These are phyloP conservation scores for Olivierus martensii DNA, from an alignment of 1,140 invertebrate species.

Conservation along the genomic window DNA sequence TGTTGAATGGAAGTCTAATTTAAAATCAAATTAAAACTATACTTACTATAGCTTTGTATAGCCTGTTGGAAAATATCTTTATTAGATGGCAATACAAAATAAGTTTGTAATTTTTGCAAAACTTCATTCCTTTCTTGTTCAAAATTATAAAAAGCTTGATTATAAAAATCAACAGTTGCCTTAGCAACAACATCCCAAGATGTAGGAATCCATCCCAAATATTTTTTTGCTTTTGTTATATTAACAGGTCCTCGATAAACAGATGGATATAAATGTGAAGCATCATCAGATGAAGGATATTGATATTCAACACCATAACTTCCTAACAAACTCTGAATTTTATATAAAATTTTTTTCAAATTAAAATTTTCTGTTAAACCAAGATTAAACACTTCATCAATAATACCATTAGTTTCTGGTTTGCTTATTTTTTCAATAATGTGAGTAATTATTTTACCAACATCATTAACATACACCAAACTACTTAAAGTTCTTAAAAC, in stretches of 20 bases:
- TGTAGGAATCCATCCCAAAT: conserved; percentile 31
- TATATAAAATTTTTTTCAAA: conserved; percentile 24
- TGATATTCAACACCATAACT: conserved; percentile 17
- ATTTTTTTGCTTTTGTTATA: conserved; percentile 27
- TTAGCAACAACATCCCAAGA: conserved; percentile 24
- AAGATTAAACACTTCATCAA: conserved; percentile 33
- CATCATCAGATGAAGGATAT: conserved; percentile 12
- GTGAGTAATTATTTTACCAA: conserved; percentile 27
- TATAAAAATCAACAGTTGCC: conserved; percentile 33
- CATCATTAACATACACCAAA: conserved; percentile 35
- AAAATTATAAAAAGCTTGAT: conserved; percentile 22
- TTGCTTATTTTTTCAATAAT: conserved; percentile 15
- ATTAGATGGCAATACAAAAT: too few species aligned
- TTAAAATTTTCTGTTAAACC: conserved; percentile 27
- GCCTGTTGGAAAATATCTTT: too few species aligned
- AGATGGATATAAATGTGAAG: conserved; percentile 33
- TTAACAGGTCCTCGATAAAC: conserved; percentile 32
- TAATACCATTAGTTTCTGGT: conserved; percentile 13
- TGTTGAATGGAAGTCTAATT: too few species aligned
- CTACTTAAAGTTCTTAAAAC: conserved; percentile 27
- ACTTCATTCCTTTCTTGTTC: conserved; percentile 19
- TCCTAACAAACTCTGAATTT: conserved; percentile 22
- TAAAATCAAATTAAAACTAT: too few species aligned
- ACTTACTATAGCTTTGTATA: too few species aligned
- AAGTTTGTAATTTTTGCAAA: neutral